phyloP scores from a whole-genome alignment of 2,888 invertebrate species.

The Hesperia comma region DNA sequence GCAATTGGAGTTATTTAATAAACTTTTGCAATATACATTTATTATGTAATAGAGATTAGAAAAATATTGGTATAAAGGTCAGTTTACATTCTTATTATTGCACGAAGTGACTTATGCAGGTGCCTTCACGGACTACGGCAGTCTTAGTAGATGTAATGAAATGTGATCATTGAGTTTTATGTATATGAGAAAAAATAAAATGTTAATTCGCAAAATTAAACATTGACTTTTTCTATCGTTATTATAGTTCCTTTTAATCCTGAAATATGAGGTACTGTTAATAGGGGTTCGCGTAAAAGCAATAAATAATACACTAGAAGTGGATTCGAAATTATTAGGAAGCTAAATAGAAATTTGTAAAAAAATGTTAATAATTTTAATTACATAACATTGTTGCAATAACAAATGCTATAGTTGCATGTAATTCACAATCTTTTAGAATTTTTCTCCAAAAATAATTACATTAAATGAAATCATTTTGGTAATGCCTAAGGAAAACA shows the following conservation, averaged over 20 bases:
- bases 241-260: not conserved
- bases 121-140: conserved; percentile 20
- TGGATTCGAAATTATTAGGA: too few relatives aligned
- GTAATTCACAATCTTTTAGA: too few relatives aligned
- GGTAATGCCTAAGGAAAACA: too few relatives aligned
- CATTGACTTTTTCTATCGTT: conserved; percentile 23
- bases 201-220: conserved; percentile 38
- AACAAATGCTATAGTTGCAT: too few relatives aligned
- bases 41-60: not conserved
- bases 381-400: too few relatives aligned
- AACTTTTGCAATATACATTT: conserved; percentile 10
- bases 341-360: too few relatives aligned
- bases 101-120: conserved; percentile 27
- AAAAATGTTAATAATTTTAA: too few relatives aligned
- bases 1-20: conserved; percentile 19
- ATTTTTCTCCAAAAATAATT: too few relatives aligned
- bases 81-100: conserved; percentile 16
- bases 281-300: too few relatives aligned
- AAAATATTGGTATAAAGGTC: conserved; percentile 5
- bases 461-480: too few relatives aligned
- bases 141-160: conserved; percentile 31
- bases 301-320: too few relatives aligned
- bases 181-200: conserved; percentile 47
- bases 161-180: conserved; percentile 50
- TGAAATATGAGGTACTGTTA: too few relatives aligned